A percentile compares a stretch with the other conserved stretches of the same genome.
Evolutionary conservation across 2,888 invertebrate genomes (phyloP).

Genomic region (Agrilus mali): DNA sequence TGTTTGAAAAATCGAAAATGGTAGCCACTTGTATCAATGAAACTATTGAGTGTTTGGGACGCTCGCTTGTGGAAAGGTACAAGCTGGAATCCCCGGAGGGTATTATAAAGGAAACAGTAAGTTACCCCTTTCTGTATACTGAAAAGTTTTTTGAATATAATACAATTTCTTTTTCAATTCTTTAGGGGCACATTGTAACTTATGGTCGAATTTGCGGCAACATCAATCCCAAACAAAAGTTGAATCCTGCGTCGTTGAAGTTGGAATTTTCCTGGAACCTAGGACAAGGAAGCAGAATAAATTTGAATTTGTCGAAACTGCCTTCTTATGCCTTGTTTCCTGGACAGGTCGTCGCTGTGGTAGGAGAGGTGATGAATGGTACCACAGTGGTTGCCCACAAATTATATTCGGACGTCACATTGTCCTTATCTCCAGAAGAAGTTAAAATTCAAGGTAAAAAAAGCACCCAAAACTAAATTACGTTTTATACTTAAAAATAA

Average conservation of each 20-base stretch:
- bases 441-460: slow-evolving; percentile 29
- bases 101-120: slow-evolving; percentile 8
- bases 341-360: slow-evolving; percentile 65
- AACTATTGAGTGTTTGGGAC: slow-evolving; percentile 27
- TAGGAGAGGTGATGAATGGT: slow-evolving; percentile 60
- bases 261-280: slow-evolving; percentile 53
- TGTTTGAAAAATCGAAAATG: slow-evolving; percentile 39
- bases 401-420: slow-evolving; percentile 44
- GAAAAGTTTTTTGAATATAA: background rate
- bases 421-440: slow-evolving; percentile 31
- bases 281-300: slow-evolving; percentile 29
- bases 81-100: slow-evolving; percentile 18
- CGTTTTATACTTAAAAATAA: too few species aligned
- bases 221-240: slow-evolving; percentile 59
- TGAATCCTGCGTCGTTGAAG: slow-evolving; percentile 56
- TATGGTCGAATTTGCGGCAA: slow-evolving; percentile 69
- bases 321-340: slow-evolving; percentile 59
- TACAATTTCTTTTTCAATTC: slow-evolving; percentile 16
- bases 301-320: slow-evolving; percentile 38
- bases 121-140: background rate
- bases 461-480: too few species aligned
- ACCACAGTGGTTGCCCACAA: slow-evolving; percentile 54
- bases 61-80: slow-evolving; percentile 23
- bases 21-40: slow-evolving; percentile 33
- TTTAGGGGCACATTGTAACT: slow-evolving; percentile 23